Evolutionary conservation across 2,113 vertebrate genomes (phyloP), one percentile per base, ranked within the genome.

Genomic region (Hemibagrus wyckioides): DNA sequence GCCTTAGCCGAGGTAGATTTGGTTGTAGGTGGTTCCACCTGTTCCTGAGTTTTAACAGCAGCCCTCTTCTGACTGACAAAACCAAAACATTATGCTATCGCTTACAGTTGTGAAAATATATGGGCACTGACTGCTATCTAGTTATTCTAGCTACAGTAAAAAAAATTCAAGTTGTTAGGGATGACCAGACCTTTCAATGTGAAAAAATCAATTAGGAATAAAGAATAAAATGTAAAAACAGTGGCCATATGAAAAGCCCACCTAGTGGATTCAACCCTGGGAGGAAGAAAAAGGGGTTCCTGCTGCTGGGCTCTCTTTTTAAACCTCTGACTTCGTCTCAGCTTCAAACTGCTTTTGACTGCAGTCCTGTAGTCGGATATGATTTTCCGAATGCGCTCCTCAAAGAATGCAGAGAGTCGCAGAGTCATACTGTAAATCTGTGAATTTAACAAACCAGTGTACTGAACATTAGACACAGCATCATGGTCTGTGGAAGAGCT

Each of bases 341-440:
- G 94, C 91, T 95, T 96, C 73, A 96, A 95, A 14, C 94, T 97
- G 91, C 96, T 96, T 90, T 97, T 99, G 82, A 97, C 92, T n/a
- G 96, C 96, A 8, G 96, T 96, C 94, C 96, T 98, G 93, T 97
- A 98, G 87, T 99, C 97, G 0, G 96, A 97, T 91, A 97, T 95
- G 89, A 99, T 96, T 89, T 94, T 96, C 89, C 96, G 93, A 92
- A 99, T 97, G 89, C 96, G 96, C 92, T 98, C 97, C 92, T 99
- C 98, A 86, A 99, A 98, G 86, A 98, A 96, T 6, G 98, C 97
- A 76, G 98, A 98, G 50, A 99, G 92, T 39, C 98, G 96, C 94
- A 99, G 91, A 13, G 97, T 98, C 98, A 99, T 99, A n/a, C 97
- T 99, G 82, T 99, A 99, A 93, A 99, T 99, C 98, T 99, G 89